Evolutionary conservation across 2,797 vertebrate species (phyloP), one percentile per base, ranked within the genome.

Genomic region (Tachyglossus aculeatus): DNA sequence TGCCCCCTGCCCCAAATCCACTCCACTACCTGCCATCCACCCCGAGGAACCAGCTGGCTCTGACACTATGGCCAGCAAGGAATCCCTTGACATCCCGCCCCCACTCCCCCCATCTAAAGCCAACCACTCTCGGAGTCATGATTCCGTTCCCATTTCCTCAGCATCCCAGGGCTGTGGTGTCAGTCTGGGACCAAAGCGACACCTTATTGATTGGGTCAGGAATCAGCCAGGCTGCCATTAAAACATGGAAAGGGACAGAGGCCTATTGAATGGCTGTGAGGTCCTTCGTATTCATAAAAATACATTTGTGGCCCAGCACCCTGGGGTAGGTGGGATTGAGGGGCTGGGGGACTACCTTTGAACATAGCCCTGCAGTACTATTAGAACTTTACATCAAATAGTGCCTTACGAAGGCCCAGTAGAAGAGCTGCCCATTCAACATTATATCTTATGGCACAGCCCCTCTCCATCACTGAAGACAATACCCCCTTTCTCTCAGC

Each of bases 141-240:
- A 88, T 83, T 85, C 76, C 91, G 83, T 91, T 92, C 89, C 90
- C 86, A 85, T 90, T 92, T 89, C 82, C 83, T 80, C 84, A 78
- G 39, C 29, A 48, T 82, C 81, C 73, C 78, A 74, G 86, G 82
- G 87, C 80, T 82, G 79, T 77, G 84, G 81, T 44, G 89, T 88
- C 87, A 80, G 84, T 88, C 87, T 88, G 90, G 91, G 90, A 82
- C 89, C 65, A 88, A 91, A 88, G 91, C 92, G 88, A 88, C 88
- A 88, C 29, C 58, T 19, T 85, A 88, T 87, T 80, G 58, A 88
- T 67, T 55, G 57, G 59, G 24, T 55, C 22, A 33, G 64, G 67
- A 80, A 77, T 72, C 70, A 67, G 67, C 78, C 50, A 32, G 65
- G 64, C 69, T 80, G 75, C 70, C 80, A 77, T 83, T 78, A 79